Conservation (phyloP, 1,140 invertebrate genomes). For the Telenomus remus region DNA sequence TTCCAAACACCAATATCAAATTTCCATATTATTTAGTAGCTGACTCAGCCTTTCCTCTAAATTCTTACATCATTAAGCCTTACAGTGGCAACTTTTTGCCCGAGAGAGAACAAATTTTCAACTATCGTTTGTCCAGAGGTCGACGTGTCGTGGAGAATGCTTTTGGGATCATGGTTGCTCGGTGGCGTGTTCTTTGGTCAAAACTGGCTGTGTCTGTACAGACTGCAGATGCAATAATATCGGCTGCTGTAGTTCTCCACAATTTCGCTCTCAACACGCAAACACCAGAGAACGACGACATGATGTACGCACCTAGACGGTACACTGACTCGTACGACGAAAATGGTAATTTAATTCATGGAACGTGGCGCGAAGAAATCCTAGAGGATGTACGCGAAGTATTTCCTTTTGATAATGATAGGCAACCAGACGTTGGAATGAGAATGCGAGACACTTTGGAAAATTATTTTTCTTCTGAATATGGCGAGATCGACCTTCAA, state of each 20-base stretch:
- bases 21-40: conserved; percentile 67
- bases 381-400: too few relatives aligned
- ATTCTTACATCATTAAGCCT: conserved; percentile 68
- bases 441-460: too few relatives aligned
- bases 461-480: too few relatives aligned
- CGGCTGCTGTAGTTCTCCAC: conserved; percentile 7
- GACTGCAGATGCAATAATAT: background rate
- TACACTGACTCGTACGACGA: too few relatives aligned
- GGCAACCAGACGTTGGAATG: too few relatives aligned
- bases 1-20: conserved; percentile 23
- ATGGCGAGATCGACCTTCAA: too few relatives aligned
- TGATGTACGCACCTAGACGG: too few relatives aligned
- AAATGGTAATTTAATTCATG: too few relatives aligned
- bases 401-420: too few relatives aligned
- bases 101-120: conserved; percentile 69
- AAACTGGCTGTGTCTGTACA: conserved; percentile 3
- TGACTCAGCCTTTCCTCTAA: conserved; percentile 73
- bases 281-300: too few relatives aligned
- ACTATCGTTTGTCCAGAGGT: conserved; percentile 46
- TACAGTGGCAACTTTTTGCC: conserved; percentile 63
- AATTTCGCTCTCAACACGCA: too few relatives aligned
- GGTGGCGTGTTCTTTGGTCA: conserved; percentile 29
- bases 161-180: conserved; percentile 38
- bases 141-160: conserved; percentile 18
- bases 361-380: too few relatives aligned